Percentiles rank a stretch among this genome's conserved stretches.
Conservation (phyloP, 2,113 vertebrate species). For the Rafetus swinhoei region DNA sequence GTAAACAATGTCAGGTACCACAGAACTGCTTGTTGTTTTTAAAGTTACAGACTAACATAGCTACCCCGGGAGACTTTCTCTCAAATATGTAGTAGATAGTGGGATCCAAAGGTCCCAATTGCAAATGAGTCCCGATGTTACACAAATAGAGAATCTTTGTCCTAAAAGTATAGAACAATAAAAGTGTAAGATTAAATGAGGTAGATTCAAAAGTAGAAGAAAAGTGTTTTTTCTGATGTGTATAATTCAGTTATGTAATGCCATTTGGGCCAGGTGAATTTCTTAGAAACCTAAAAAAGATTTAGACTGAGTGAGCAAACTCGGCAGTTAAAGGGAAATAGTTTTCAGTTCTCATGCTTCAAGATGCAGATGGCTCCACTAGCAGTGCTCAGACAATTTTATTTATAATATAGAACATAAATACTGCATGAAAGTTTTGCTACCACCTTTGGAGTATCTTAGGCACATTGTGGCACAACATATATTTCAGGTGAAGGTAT, state of each 20-base stretch:
- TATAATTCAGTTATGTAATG: neutral
- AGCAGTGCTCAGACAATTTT: neutral
- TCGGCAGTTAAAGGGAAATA: neutral
- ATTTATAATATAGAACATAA: neutral
- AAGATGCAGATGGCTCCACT: neutral
- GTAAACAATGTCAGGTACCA: too few species aligned
- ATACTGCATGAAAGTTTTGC: neutral
- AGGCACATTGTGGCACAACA: neutral
- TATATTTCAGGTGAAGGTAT: neutral
- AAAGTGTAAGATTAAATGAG: neutral
- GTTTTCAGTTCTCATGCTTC: neutral
- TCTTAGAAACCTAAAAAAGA: neutral
- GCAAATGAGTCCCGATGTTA: neutral
- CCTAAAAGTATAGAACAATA: neutral
- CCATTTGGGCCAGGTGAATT: neutral
- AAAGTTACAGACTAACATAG: too few species aligned
- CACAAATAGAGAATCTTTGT: neutral
- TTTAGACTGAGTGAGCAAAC: neutral
- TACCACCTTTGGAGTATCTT: neutral
- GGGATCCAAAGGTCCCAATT: too few species aligned
- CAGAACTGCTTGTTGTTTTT: too few species aligned
- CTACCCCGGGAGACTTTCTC: too few species aligned
- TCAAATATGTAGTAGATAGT: neutral
- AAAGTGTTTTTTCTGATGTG: neutral
- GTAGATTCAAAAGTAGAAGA: neutral